Evolutionary conservation across 2,888 invertebrate species (phyloP).

Genomic region (Neoascia interrupta): DNA sequence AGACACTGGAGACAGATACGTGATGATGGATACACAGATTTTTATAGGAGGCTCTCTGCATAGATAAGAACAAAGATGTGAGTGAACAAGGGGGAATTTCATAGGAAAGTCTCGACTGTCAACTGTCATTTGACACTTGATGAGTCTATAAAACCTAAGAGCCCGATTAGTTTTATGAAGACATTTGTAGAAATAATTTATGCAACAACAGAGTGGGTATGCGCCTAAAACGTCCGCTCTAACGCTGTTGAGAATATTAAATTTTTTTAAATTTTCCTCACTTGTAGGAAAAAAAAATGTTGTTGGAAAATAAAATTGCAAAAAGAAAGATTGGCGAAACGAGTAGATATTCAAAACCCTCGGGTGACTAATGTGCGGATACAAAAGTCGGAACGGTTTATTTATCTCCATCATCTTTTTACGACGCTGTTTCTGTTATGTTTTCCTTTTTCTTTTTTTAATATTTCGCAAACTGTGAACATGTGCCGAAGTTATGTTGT

Average conservation of each 20-base stretch:
- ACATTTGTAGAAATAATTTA: background rate
- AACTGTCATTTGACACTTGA: constrained; percentile 30
- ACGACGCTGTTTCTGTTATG: constrained; percentile 25
- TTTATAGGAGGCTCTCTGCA: too few species aligned
- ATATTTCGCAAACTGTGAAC: background rate
- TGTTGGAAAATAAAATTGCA: too few species aligned
- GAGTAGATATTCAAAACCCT: too few species aligned
- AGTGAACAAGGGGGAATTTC: background rate
- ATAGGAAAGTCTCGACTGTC: background rate
- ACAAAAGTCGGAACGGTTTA: constrained; percentile 11
- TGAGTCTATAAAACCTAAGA: constrained; percentile 21
- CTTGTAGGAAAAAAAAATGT: too few species aligned
- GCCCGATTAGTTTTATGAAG: background rate
- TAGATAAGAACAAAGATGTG: background rate
- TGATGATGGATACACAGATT: constrained; percentile 34
- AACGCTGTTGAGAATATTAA: too few species aligned
- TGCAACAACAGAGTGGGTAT: too few species aligned
- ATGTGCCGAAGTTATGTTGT: background rate
- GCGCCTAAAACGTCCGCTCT: too few species aligned
- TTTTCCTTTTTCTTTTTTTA: constrained; percentile 3
- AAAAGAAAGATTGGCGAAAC: too few species aligned
- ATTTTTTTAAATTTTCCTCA: too few species aligned
- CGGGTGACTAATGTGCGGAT: background rate
- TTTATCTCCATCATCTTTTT: background rate
- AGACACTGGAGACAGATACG: constrained; percentile 41